Evolutionary conservation across 1,140 invertebrate species (phyloP), one percentile per base, ranked within the genome.

Genomic region (Conopomorpha cramerella): DNA sequence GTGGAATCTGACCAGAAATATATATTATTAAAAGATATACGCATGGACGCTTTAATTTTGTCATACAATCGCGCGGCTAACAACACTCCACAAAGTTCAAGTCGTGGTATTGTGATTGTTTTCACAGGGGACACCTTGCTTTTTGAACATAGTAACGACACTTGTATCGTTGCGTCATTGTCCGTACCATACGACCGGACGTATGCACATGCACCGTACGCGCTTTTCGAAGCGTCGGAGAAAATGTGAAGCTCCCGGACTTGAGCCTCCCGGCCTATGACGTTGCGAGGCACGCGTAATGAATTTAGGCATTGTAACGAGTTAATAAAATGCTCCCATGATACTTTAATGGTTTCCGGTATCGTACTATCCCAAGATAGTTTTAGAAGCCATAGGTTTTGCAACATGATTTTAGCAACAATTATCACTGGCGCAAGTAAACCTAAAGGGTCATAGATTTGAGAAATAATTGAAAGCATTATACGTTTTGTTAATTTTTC

Each of bases 131-230:
- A 16, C 14, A 34, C 32, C 2, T 13, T 10, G n/a, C 12, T 10
- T 25, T 34, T 34, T 1, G 32, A 14, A 34, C 13, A 34, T 12
- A 34, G n/a, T 12, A 34, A 25, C 8, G 11, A 11, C 3, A 32
- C 30, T n/a, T 12, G 8, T 8, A 32, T 10, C 7, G 4, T 32
- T 1, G 10, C 10, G 8, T 8, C 8, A 6, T 15, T 10, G 14
- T 45, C 33, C 14, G 36, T 31, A n/a, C n/a, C n/a, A n/a, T n/a
- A n/a, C 1, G 36, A 34, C n/a, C 48, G 34, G 4, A 61, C n/a
- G 40, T 55, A 62, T 0, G 55, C 15, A 13, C 43, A 46, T 13
- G 49, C 43, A 2, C 41, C 51, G 34, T 52, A 59, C 0, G 52
- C 58, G 2, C 13, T 10, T 10, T 35, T 12, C 2, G 34, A 35